Percentiles rank a stretch among this genome's conserved stretches.
Evolutionary conservation across 1,140 invertebrate species (phyloP).

Genomic region (Cylas formicarius): DNA sequence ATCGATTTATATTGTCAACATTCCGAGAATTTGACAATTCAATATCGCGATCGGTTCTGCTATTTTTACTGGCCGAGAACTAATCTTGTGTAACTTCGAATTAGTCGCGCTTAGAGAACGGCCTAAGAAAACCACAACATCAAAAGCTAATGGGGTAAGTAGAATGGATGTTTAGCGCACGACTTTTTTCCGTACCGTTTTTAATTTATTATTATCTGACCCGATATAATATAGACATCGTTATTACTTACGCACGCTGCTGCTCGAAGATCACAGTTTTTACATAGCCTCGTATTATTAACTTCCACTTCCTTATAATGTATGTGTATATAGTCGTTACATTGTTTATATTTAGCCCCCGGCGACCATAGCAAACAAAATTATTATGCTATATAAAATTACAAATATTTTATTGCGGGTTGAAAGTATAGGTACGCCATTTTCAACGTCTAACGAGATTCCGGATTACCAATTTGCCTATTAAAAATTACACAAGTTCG

Average conservation of each 20-base stretch:
- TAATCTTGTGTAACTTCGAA: conserved; percentile 24
- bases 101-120: conserved; percentile 17
- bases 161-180: conserved; percentile 10
- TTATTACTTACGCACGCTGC: conserved; percentile 5
- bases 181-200: conserved; percentile 4
- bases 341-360: conserved; percentile 1
- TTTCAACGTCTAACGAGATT: too few species aligned
- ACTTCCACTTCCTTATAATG: conserved; percentile 9
- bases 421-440: too few species aligned
- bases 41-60: conserved; percentile 23
- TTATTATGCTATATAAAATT: too few species aligned
- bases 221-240: conserved; percentile 8
- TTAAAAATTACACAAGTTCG: too few species aligned
- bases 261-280: conserved; percentile 5
- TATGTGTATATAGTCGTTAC: neutral
- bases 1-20: conserved; percentile 17
- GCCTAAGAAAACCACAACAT: conserved; percentile 14
- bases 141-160: conserved; percentile 18
- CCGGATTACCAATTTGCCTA: too few species aligned
- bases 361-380: neutral
- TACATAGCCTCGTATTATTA: conserved; percentile 7
- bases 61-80: conserved; percentile 20
- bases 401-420: too few species aligned
- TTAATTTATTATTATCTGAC: conserved; percentile 8
- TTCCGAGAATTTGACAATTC: conserved; percentile 21